Percentiles rank a stretch among this genome's conserved stretches.
Conservation (phyloP, 1,140 invertebrate genomes). For the Bradynema listronoti region DNA sequence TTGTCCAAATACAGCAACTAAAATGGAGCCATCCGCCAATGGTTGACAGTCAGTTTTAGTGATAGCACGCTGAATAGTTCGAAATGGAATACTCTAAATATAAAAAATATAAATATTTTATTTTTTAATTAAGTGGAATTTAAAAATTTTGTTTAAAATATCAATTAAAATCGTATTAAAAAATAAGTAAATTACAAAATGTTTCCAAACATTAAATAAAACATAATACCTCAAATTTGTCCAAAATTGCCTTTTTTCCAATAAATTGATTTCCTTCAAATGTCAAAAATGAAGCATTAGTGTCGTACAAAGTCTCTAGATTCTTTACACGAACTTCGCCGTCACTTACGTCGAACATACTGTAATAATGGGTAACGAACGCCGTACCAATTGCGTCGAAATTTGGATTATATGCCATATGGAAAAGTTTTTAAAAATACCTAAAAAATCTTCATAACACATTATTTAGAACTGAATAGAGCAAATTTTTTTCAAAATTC, state of each 20-base stretch:
- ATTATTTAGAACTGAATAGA: too few relatives aligned
- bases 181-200: neutral
- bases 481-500: too few relatives aligned
- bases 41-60: slow-evolving; percentile 57
- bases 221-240: slow-evolving; percentile 50
- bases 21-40: slow-evolving; percentile 53
- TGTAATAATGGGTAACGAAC: slow-evolving; percentile 40
- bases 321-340: slow-evolving; percentile 28
- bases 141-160: too few relatives aligned
- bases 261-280: slow-evolving; percentile 53
- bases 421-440: too few relatives aligned
- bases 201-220: neutral
- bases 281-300: slow-evolving; percentile 54
- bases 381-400: slow-evolving; percentile 46
- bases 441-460: too few relatives aligned
- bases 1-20: slow-evolving; percentile 54
- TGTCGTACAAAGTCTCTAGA: slow-evolving; percentile 48
- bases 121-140: too few relatives aligned
- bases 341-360: slow-evolving; percentile 54
- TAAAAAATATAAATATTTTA: neutral
- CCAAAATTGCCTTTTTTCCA: slow-evolving; percentile 48
- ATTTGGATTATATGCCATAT: slow-evolving; percentile 43
- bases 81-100: slow-evolving; percentile 50
- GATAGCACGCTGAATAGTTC: slow-evolving; percentile 49
- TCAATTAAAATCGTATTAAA: neutral